These are phyloP conservation scores for Conopomorpha cramerella DNA, from an alignment of 1,140 invertebrate genomes.

Conservation along the genomic window DNA sequence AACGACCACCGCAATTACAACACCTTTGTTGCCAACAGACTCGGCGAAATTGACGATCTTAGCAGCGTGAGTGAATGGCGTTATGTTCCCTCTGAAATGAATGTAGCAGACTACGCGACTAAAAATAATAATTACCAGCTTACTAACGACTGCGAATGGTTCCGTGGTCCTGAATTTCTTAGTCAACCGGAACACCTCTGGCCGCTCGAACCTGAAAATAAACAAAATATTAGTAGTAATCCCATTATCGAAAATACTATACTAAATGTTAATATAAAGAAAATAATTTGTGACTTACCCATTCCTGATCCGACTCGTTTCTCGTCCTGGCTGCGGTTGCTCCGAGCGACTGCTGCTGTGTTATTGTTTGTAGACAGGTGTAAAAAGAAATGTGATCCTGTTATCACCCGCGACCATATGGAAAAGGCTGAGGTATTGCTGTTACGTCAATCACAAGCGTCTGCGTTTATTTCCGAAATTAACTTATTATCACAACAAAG, in stretches of 20 bases:
- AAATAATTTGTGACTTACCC: no score
- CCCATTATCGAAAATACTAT: not conserved
- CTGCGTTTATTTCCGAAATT: not conserved
- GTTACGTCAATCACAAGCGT: not conserved
- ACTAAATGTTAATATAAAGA: not conserved
- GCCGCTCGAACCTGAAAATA: not conserved
- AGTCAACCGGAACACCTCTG: not conserved
- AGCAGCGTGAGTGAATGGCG: conserved; percentile 9
- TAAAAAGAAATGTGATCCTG: not conserved
- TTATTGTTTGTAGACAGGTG: not conserved
- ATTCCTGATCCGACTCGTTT: not conserved
- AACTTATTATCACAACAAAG: not conserved
- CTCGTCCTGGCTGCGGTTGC: not conserved
- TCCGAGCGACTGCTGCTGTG: not conserved
- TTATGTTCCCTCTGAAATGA: conserved; percentile 5
- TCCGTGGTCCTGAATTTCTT: conserved; percentile 7
- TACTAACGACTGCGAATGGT: conserved; percentile 12
- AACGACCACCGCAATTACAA: conserved; percentile 7
- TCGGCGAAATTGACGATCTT: conserved; percentile 10
- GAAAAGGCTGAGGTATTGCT: not conserved
- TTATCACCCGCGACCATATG: not conserved
- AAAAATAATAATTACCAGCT: conserved; percentile 7
- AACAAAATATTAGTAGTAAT: not conserved
- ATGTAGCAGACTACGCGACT: conserved; percentile 16
- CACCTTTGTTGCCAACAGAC: conserved; percentile 9